Evolutionary conservation across 2,797 vertebrate species (phyloP).

Genomic region (Perodicticus potto): DNA sequence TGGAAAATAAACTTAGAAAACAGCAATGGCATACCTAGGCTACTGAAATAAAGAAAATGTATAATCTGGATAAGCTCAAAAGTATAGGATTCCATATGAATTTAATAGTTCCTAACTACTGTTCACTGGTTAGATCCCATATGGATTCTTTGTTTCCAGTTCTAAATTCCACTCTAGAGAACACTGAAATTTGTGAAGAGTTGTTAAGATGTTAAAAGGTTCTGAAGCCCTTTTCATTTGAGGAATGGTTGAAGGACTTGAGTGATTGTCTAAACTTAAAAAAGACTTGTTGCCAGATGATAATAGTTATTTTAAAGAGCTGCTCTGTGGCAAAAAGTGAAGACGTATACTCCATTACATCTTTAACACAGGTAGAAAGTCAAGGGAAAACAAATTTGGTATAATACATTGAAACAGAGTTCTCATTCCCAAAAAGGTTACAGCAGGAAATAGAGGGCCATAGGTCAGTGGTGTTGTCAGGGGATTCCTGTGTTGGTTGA

Average conservation of each 20-base stretch:
- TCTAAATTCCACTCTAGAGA: background rate
- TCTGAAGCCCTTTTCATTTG: conserved; percentile 1
- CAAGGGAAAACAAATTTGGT: background rate
- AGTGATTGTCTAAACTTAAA: background rate
- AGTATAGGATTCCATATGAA: conserved; percentile 1
- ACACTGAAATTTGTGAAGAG: background rate
- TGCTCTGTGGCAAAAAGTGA: background rate
- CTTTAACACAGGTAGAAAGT: background rate
- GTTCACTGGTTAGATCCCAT: background rate
- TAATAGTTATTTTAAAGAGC: background rate
- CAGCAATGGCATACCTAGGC: background rate
- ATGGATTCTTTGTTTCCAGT: background rate
- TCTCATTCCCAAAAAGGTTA: background rate
- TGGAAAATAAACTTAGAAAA: background rate
- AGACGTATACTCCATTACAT: background rate
- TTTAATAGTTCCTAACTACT: background rate
- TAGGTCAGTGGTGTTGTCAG: background rate
- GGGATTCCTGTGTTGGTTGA: background rate
- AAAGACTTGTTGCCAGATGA: background rate
- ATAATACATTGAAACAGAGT: background rate
- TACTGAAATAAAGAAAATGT: background rate
- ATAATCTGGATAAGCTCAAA: background rate
- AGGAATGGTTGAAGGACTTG: background rate
- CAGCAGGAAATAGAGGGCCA: background rate
- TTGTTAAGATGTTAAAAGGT: background rate